Conservation (phyloP, 2,888 invertebrate genomes). For the Acronicta alni region DNA sequence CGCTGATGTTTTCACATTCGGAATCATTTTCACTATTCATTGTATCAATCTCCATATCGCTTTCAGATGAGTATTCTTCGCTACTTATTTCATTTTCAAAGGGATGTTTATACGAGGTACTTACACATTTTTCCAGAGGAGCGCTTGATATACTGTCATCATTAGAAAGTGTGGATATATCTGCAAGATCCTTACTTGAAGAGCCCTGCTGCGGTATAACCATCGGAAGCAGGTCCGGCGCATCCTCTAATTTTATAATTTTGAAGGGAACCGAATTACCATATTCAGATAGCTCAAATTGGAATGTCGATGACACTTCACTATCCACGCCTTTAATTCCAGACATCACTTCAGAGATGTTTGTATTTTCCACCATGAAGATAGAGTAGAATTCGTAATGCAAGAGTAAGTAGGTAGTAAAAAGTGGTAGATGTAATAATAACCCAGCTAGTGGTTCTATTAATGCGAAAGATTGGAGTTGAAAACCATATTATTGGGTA, state of each 20-base stretch:
- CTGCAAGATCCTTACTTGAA: background rate
- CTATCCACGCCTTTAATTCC: background rate
- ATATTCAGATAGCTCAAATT: background rate
- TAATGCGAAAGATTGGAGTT: too few relatives aligned
- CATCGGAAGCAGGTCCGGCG: background rate
- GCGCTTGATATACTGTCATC: background rate
- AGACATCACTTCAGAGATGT: background rate
- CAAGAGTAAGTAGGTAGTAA: too few relatives aligned
- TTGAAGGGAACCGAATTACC: background rate
- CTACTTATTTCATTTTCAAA: constrained; percentile 12
- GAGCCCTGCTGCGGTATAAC: background rate
- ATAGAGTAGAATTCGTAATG: too few relatives aligned
- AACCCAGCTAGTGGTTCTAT: too few relatives aligned
- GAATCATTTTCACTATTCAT: constrained; percentile 6
- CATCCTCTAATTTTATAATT: background rate
- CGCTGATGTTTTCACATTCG: constrained; percentile 14
- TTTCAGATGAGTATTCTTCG: constrained; percentile 18
- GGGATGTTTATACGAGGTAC: background rate
- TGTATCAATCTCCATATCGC: constrained; percentile 12
- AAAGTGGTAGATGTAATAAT: too few relatives aligned
- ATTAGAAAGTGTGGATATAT: background rate
- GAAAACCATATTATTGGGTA: too few relatives aligned
- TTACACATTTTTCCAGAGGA: background rate
- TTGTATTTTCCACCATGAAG: background rate
- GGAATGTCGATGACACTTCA: background rate